Evolutionary conservation across 1,140 invertebrate species (phyloP), one percentile per base, ranked within the genome.

Genomic region (Zaprionus lachaisei): DNA sequence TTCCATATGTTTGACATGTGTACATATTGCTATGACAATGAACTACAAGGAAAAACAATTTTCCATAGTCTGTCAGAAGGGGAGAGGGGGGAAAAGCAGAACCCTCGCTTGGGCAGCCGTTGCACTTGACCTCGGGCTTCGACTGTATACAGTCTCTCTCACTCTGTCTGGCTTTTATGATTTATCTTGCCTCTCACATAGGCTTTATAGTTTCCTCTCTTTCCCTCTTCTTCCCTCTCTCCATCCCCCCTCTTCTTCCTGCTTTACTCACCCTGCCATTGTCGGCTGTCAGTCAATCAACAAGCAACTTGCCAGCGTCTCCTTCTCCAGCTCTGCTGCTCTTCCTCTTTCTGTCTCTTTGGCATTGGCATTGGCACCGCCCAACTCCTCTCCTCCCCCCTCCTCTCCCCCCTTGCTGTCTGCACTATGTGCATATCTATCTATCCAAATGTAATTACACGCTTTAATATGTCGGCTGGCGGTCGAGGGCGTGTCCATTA

Each of bases 401-500:
- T 6, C 60, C 15, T 11, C 14, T 49, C 24, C n/a, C 24, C 22
- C 17, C n/a, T 47, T 26, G 31, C 56, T 68, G 54, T 58, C 65
- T n/a, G 14, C 55, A 37, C 54, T 22, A 24, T 15, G 31, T 51
- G 62, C 57, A 64, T 64, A 68, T 63, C 56, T 67, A 56, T 78
- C 76, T 69, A 73, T 68, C 70, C 41, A 74, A 74, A 78, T 68
- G 58, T 78, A 78, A 78, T 78, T 78, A 78, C 76, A 78, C 65
- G 76, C 71, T 78, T 78, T 74, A 74, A 74, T 78, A 73, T 78
- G 64, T 74, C 69, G 62, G 62, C 73, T 65, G 55, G 61, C 61
- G 26, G 55, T 69, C 22, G 24, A 65, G 68, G 74, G 69, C 74
- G 74, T 66, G 70, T 47, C 62, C 49, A 73, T 72, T 72, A 72